Base-by-base conservation (phyloP, 2,888 invertebrate genomes). In the Diaprepes abbreviatus region DNA sequence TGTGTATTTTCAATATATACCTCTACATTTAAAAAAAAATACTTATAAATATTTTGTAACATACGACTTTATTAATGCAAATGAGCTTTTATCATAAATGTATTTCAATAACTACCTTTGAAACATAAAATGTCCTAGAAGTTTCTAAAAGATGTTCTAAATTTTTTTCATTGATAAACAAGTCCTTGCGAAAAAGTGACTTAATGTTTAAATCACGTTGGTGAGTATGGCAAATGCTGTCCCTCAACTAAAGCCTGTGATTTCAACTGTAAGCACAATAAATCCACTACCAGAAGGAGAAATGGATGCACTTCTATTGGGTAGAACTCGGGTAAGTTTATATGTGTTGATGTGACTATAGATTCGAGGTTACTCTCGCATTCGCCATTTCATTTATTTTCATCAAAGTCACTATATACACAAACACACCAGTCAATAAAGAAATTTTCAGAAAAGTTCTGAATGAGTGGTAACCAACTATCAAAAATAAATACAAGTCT, bases 281-380 rank as follows among this genome's bases (percentile, higher is more conserved):
- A 81, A 81, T 70, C 81, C 83, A 33, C 80, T 82, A 79, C 88
- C 90, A 6, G 92, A 92, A 83, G 90, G 92, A 75, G 92, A 92
- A 86, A 92, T 93, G 92, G 92, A 93, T 81, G 92, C 92, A 50
- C 84, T 93, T 76, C 88, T 93, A 74, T 87, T 93, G 63, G 92
- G 92, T 74, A 87, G 92, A 80, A 92, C 92, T 57, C 89, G 91
- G 91, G 92, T 93, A 87, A 92, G 92, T 88, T 0, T 33, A 3
- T 24, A 17, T 54, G n/a, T 35, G 9, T 35, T 31, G 19, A n/a
- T 16, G 12, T 17, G 28, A 9, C 14, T 36, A 12, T n/a, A n/a
- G n/a, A n/a, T n/a, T n/a, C n/a, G n/a, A n/a, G n/a, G n/a, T n/a
- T n/a, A n/a, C n/a, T n/a, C n/a, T n/a, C n/a, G n/a, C n/a, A n/a